Conservation (phyloP, 37 sponge, comb jelly and placozoan species). For the Spongilla lacustris region DNA sequence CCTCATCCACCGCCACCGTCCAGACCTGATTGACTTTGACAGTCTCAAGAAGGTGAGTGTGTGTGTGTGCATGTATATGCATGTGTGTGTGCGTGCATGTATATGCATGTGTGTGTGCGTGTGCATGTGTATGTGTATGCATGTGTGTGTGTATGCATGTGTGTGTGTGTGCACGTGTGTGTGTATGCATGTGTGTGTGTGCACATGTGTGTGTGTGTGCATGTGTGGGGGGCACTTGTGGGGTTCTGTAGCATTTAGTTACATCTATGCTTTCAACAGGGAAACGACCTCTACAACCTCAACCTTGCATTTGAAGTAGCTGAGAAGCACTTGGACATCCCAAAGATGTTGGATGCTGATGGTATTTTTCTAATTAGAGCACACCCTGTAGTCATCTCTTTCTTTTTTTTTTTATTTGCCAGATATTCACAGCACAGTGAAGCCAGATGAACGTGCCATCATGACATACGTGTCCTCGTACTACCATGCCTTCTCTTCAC, state of each 20-base stretch:
- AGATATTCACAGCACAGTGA: slow-evolving; percentile 86
- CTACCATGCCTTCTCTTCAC: slow-evolving; percentile 91
- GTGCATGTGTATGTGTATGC: no score
- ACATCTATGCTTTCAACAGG: slow-evolving; percentile 41
- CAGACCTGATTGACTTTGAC: slow-evolving; percentile 95
- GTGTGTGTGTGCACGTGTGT: no score
- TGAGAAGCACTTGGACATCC: slow-evolving; percentile 96
- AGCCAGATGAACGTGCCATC: slow-evolving; percentile 97
- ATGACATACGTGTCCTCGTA: slow-evolving; percentile 99
- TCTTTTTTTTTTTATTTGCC: no score
- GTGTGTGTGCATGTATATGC: no score
- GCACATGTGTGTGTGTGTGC: no score
- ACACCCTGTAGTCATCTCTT: no score
- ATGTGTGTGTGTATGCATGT: no score
- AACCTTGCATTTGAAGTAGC: slow-evolving; percentile 98
- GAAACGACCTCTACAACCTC: slow-evolving; percentile 90
- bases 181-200: no score
- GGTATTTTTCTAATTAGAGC: no score
- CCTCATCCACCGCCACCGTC: slow-evolving; percentile 97
- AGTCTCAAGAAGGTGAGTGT: slow-evolving; percentile 87
- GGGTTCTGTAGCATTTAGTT: background rate
- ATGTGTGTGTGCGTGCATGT: no score
- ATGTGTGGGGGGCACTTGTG: no score
- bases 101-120: no score
- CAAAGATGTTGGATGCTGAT: slow-evolving; percentile 97